Base-by-base conservation (phyloP, 2,113 vertebrate species). In the Haplochromis burtoni region DNA sequence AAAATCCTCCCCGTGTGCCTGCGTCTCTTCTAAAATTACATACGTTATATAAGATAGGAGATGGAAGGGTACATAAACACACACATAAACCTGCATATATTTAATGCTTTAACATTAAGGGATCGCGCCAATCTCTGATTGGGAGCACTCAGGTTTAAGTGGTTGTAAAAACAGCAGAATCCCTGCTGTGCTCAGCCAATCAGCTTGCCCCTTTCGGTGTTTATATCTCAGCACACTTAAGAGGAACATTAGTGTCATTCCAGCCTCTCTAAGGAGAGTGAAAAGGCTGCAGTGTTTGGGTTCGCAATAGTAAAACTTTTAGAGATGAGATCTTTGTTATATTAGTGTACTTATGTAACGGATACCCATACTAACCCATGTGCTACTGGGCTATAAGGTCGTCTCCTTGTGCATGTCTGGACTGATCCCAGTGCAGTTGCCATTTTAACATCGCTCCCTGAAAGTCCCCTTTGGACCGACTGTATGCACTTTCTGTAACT, bases 111-210 rank as follows among this genome's bases (percentile, higher is more conserved):
- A 33, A 86, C 81, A 78, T 73, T 7, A 81, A 85, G 24, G 79
- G 81, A 87, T 91, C 26, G 16, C 2, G 8, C 24, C 47, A 80
- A 92, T 91, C 88, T 86, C 86, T 55, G 86, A 89, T 84, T 88
- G 54, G 84, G 83, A 91, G 80, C 59, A 12, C 71, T 71, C 21
- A 5, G 42, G 83, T 88, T 83, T 59, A 86, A 89, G 63, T 47
- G 29, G 61, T 89, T 80, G 66, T 87, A 47, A 79, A 86, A 92
- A 86, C 87, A 92, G 57, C 80, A 86, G 55, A 68, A 45, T 57
- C 82, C 84, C 81, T 35, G 89, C 90, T 86, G 88, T 38, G 81
- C 87, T 92, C 82, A 33, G 84, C 91, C 93, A 94, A 89, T 88
- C 88, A 80, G 82, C 49, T 89, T 33, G 26, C 24, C 13, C 16